phyloP scores from a whole-genome alignment of 2,888 invertebrate species.

The Meghimatium bilineatum region DNA sequence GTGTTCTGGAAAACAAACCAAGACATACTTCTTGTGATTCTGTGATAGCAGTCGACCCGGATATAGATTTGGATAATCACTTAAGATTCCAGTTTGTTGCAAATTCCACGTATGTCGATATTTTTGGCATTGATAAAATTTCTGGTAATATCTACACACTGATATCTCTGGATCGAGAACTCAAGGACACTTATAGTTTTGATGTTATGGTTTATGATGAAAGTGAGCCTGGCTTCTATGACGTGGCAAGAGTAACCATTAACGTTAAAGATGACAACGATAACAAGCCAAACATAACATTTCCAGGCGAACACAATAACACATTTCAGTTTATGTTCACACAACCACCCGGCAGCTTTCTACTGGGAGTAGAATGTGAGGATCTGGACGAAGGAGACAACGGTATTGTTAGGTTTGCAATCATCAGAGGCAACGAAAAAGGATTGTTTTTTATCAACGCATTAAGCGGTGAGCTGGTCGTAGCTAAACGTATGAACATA shows the following conservation, averaged over 20 bases:
- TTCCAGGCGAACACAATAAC: slow-evolving; percentile 58
- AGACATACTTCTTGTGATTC: slow-evolving; percentile 49
- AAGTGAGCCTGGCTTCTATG: slow-evolving; percentile 48
- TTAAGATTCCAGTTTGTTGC: slow-evolving; percentile 45
- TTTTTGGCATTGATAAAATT: slow-evolving; percentile 52
- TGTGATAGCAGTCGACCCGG: slow-evolving; percentile 52
- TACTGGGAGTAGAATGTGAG: slow-evolving; percentile 55
- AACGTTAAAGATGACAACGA: slow-evolving; percentile 63
- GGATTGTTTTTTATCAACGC: slow-evolving; percentile 77
- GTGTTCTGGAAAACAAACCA: slow-evolving; percentile 49
- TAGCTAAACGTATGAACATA: slow-evolving; percentile 60
- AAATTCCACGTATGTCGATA: slow-evolving; percentile 30
- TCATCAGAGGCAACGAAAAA: slow-evolving; percentile 75
- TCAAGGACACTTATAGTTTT: slow-evolving; percentile 47
- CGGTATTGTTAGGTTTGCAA: slow-evolving; percentile 60
- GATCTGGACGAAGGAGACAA: slow-evolving; percentile 64
- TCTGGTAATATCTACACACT: slow-evolving; percentile 53
- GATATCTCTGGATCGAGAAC: slow-evolving; percentile 49
- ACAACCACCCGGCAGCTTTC: slow-evolving; percentile 56
- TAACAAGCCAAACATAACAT: slow-evolving; percentile 60
- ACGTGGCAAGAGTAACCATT: slow-evolving; percentile 57
- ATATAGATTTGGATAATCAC: slow-evolving; percentile 41
- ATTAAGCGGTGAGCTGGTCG: slow-evolving; percentile 76
- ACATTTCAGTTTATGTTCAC: slow-evolving; percentile 56
- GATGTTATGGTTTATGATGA: slow-evolving; percentile 54